These are phyloP conservation scores for Cryptoprocta ferox DNA, from an alignment of 2,797 vertebrate genomes.

Conservation along the genomic window DNA sequence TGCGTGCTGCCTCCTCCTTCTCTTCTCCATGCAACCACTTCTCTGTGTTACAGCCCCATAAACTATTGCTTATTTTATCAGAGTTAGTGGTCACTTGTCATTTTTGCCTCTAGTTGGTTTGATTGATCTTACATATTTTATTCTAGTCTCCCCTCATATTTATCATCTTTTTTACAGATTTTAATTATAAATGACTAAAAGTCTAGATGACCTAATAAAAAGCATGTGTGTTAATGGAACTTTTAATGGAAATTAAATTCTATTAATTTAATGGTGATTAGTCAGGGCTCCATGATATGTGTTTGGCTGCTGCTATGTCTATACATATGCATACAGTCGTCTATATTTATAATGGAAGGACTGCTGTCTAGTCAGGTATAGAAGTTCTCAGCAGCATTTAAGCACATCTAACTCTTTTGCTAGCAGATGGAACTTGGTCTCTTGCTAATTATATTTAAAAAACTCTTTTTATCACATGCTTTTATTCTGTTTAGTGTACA, in stretches of 20 bases:
- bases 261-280: background rate
- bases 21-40: background rate
- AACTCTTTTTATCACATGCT: background rate
- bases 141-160: slow-evolving; percentile 12
- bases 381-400: background rate
- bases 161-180: slow-evolving; percentile 12
- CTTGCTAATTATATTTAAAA: background rate
- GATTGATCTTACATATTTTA: background rate
- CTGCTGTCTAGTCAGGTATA: background rate
- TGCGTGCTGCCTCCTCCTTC: background rate
- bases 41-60: background rate
- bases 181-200: slow-evolving; percentile 55
- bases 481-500: background rate
- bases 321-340: background rate
- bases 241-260: background rate
- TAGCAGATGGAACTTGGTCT: background rate
- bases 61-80: background rate
- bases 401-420: background rate
- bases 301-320: background rate
- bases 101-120: background rate
- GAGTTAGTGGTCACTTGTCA: background rate
- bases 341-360: background rate
- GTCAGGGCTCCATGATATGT: background rate
- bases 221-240: slow-evolving; percentile 7
- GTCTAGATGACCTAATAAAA: slow-evolving; percentile 38